Conservation (phyloP, 2,113 vertebrate species). For the Cairina moschata region DNA sequence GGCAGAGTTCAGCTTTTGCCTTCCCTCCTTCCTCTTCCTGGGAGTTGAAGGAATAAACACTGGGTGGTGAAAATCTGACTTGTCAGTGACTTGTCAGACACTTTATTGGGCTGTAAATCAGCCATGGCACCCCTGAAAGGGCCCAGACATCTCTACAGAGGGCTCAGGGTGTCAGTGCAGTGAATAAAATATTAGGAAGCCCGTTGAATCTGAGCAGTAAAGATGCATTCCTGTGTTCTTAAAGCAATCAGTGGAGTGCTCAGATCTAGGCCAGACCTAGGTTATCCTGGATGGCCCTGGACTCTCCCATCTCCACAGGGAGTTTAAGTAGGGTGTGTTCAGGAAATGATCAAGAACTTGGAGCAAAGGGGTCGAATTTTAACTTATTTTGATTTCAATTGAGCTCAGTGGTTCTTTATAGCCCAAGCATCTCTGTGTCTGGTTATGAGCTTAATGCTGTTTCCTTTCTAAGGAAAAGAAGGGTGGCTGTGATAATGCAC, state of each 20-base stretch:
- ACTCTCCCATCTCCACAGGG: not conserved
- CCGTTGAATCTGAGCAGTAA: not conserved
- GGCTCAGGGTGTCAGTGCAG: not conserved
- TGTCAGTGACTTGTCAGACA: not conserved
- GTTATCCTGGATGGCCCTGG: not conserved
- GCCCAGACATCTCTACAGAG: not conserved
- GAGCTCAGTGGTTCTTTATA: not conserved
- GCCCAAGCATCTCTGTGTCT: not conserved
- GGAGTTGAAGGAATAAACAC: not conserved
- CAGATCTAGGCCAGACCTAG: not conserved
- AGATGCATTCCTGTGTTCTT: not conserved
- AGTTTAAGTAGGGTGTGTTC: not conserved
- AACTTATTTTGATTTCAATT: not conserved
- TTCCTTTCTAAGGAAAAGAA: not conserved
- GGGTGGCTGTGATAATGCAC: not conserved
- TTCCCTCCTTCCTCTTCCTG: not conserved
- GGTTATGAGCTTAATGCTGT: not conserved
- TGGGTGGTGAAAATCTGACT: not conserved
- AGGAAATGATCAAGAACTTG: not conserved
- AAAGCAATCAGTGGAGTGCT: not conserved
- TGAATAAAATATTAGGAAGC: not conserved
- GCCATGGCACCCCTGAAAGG: not conserved
- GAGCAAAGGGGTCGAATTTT: not conserved
- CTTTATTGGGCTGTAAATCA: not conserved
- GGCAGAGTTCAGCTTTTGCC: not conserved